These are phyloP conservation scores for Urocyon cinereoargenteus DNA, from an alignment of 2,797 vertebrate species.

Conservation along the genomic window DNA sequence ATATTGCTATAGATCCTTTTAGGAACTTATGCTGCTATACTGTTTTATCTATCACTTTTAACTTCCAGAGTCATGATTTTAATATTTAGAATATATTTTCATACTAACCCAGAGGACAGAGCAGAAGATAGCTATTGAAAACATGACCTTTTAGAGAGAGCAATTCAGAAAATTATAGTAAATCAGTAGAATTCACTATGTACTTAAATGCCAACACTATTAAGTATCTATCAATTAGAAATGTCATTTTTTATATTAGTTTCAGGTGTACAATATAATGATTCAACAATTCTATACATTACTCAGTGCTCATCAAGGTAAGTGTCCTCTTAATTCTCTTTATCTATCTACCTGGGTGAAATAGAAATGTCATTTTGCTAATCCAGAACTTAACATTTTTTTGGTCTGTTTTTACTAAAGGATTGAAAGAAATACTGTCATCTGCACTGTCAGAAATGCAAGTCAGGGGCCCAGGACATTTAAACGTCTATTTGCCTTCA, in stretches of 20 bases:
- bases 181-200: neutral
- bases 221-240: neutral
- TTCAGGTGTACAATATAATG: neutral
- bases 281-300: neutral
- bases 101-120: neutral
- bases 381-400: neutral
- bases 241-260: neutral
- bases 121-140: neutral
- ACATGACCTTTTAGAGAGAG: neutral
- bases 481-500: neutral
- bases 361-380: neutral
- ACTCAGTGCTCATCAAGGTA: neutral
- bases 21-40: neutral
- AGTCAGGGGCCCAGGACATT: neutral
- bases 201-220: neutral
- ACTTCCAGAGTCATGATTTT: neutral
- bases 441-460: neutral
- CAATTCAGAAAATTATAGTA: neutral
- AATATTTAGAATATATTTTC: neutral
- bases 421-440: neutral
- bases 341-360: neutral
- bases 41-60: neutral
- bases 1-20: neutral
- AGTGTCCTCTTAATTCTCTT: neutral
- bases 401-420: slow-evolving; percentile 1